These are phyloP conservation scores for Mimumesa dahlbomi DNA, from an alignment of 2,888 invertebrate genomes.

Conservation along the genomic window DNA sequence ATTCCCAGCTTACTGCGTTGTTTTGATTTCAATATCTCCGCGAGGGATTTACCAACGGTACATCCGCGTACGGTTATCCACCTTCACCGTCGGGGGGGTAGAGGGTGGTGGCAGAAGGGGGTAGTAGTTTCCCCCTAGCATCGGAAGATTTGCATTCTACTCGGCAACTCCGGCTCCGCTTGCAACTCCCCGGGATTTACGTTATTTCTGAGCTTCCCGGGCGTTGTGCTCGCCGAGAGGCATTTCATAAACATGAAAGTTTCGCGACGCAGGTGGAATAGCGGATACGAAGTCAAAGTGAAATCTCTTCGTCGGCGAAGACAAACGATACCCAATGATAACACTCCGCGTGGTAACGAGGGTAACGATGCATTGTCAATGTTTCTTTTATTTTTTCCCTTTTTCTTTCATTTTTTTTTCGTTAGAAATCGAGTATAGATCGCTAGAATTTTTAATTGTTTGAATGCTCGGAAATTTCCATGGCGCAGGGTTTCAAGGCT, in stretches of 20 bases:
- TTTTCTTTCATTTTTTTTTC: neutral
- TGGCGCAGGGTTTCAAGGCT: too few relatives aligned
- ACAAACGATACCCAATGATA: constrained; percentile 61
- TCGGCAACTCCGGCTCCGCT: constrained; percentile 45
- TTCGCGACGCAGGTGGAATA: constrained; percentile 66
- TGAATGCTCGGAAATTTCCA: too few relatives aligned
- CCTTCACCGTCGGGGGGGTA: too few relatives aligned
- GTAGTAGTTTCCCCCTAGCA: constrained; percentile 26
- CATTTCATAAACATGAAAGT: constrained; percentile 70
- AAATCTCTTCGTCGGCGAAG: constrained; percentile 53
- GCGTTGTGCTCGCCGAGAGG: constrained; percentile 37
- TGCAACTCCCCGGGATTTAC: constrained; percentile 57
- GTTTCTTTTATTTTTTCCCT: neutral
- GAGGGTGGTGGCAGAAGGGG: too few relatives aligned
- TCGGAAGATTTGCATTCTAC: constrained; percentile 61
- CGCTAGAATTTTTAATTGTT: too few relatives aligned
- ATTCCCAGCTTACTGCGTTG: constrained; percentile 25
- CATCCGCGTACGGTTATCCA: constrained; percentile 24
- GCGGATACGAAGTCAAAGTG: constrained; percentile 60
- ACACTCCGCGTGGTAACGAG: constrained; percentile 34
- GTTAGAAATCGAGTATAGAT: too few relatives aligned
- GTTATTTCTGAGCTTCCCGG: constrained; percentile 59
- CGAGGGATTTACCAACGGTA: constrained; percentile 16
- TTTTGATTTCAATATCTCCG: constrained; percentile 54
- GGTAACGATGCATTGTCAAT: constrained; percentile 33